phyloP scores from a whole-genome alignment of 2,888 invertebrate genomes.

The Napeogenes sylphis region DNA sequence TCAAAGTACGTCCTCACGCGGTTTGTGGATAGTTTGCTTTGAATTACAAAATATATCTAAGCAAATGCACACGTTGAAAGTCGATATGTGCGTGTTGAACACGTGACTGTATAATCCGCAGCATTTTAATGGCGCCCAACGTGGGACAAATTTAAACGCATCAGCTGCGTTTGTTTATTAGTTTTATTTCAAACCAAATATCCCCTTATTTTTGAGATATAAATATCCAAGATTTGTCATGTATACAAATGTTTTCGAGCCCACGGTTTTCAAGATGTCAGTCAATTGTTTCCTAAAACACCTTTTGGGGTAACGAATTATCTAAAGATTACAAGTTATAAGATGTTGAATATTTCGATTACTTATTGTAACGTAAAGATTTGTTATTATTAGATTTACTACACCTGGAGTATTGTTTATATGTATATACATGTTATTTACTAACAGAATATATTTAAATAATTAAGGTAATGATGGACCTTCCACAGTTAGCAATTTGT shows the following conservation, averaged over 20 bases:
- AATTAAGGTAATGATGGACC: slow-evolving; percentile 5
- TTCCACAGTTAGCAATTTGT: too few species aligned
- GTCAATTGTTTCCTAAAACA: slow-evolving; percentile 44
- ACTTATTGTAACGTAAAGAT: too few species aligned
- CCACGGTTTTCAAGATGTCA: slow-evolving; percentile 9
- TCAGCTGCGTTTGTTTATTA: slow-evolving; percentile 30
- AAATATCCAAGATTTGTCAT: slow-evolving; percentile 8
- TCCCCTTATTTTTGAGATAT: slow-evolving; percentile 44
- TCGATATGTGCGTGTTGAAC: slow-evolving; percentile 36
- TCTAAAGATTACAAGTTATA: background rate
- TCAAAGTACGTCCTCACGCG: slow-evolving; percentile 13
- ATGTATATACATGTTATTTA: too few species aligned
- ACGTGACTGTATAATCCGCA: slow-evolving; percentile 30
- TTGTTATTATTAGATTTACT: too few species aligned
- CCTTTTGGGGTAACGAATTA: slow-evolving; percentile 11
- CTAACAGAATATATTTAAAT: background rate
- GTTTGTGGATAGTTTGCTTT: slow-evolving; percentile 29
- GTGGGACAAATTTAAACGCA: slow-evolving; percentile 32
- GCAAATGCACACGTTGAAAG: slow-evolving; percentile 43
- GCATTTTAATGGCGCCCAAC: slow-evolving; percentile 43
- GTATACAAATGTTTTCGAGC: background rate
- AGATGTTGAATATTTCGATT: slow-evolving; percentile 1
- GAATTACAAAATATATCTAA: slow-evolving; percentile 52
- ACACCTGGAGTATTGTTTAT: too few species aligned
- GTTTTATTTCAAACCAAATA: slow-evolving; percentile 23